phyloP scores from a whole-genome alignment of 2,113 vertebrate genomes.

The Daphoenositta chrysoptera region DNA sequence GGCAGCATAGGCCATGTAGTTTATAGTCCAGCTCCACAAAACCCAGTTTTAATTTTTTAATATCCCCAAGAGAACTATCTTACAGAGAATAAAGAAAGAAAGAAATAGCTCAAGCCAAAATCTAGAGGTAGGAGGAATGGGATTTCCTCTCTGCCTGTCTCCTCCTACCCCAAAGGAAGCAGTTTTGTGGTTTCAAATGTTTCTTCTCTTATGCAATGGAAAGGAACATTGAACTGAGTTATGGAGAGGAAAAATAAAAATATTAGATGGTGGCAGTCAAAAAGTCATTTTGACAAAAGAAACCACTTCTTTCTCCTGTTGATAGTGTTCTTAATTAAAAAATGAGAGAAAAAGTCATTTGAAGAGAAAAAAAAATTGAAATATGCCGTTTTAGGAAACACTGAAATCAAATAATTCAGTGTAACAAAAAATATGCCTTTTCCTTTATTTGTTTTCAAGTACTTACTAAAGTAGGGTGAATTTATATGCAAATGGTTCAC shows the following conservation, averaged over 20 bases:
- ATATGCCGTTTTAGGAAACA: background rate
- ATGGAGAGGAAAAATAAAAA: background rate
- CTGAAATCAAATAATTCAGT: background rate
- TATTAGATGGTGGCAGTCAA: background rate
- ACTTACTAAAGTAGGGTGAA: background rate
- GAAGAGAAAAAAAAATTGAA: background rate
- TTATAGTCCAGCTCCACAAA: conserved; percentile 12
- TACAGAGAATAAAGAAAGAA: background rate
- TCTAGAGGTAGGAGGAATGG: background rate
- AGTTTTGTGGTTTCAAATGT: conserved; percentile 44
- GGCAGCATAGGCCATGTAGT: background rate
- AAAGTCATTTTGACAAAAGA: background rate
- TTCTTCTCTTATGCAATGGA: conserved; percentile 20
- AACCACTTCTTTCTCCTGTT: background rate
- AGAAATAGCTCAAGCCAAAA: background rate
- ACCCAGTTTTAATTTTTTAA: conserved; percentile 10
- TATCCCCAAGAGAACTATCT: background rate
- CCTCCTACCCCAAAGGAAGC: conserved; percentile 3
- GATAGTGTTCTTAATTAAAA: background rate
- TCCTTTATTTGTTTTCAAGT: background rate
- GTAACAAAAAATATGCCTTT: background rate
- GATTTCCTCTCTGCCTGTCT: conserved; percentile 34
- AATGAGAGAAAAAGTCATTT: background rate
- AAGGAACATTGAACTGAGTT: background rate
- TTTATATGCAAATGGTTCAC: background rate